Evolutionary conservation across 2,113 vertebrate genomes (phyloP).

Genomic region (Scatophagus argus): DNA sequence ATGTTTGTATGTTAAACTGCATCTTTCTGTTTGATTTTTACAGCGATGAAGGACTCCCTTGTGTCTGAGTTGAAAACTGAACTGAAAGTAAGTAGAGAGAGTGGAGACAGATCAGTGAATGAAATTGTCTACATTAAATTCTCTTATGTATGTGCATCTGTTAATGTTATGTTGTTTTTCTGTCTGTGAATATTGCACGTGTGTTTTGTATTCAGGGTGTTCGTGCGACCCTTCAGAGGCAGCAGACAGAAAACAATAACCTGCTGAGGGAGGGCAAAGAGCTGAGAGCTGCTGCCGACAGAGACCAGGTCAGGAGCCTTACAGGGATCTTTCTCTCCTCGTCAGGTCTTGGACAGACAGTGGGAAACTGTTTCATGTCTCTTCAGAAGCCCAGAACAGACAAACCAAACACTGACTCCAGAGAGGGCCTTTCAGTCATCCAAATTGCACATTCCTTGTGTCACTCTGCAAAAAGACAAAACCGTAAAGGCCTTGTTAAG

Average conservation of each 20-base stretch:
- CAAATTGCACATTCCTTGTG: too few relatives aligned
- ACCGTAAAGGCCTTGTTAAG: too few relatives aligned
- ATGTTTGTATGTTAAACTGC: background rate
- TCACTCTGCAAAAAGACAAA: too few relatives aligned
- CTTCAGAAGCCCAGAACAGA: too few relatives aligned
- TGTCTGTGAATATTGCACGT: background rate
- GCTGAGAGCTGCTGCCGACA: constrained; percentile 2
- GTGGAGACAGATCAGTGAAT: background rate
- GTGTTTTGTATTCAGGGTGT: background rate
- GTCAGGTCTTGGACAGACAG: background rate
- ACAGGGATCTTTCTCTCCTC: background rate
- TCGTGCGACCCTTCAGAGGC: background rate
- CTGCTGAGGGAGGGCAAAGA: background rate
- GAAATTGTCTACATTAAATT: background rate
- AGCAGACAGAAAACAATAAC: background rate
- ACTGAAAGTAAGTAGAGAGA: constrained; percentile 75
- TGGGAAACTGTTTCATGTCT: background rate
- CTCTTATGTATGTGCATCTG: background rate
- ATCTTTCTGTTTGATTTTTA: constrained; percentile 46
- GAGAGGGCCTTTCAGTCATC: too few relatives aligned
- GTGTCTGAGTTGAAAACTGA: constrained; percentile 80
- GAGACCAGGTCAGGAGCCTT: constrained; percentile 1
- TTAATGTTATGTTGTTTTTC: background rate
- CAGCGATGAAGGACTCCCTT: constrained; percentile 80
- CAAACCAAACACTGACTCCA: too few relatives aligned